phyloP scores from a whole-genome alignment of 2,113 vertebrate genomes.

The Brachyhypopomus gauderio region DNA sequence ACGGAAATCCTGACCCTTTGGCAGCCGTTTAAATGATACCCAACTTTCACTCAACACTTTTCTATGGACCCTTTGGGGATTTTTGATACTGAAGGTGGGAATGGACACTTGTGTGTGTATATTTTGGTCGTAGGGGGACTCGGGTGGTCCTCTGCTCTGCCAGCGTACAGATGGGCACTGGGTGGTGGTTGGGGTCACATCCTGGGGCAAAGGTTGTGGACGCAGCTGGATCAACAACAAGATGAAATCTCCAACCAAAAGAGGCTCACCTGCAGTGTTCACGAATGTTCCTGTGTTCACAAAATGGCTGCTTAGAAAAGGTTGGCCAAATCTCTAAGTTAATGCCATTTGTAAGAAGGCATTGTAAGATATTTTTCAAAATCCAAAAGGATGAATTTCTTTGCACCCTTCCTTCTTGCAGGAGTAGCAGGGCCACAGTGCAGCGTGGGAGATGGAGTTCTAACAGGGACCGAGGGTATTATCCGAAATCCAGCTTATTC shows the following conservation, averaged over 20 bases:
- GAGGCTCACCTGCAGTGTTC: conserved; percentile 85
- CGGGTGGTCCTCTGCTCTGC: conserved; percentile 84
- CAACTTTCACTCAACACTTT: too few relatives aligned
- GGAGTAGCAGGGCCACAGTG: conserved; percentile 60
- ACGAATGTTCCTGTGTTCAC: conserved; percentile 78
- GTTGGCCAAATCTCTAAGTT: conserved; percentile 28
- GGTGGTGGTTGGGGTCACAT: conserved; percentile 82
- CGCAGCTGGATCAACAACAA: conserved; percentile 79
- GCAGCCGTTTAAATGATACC: too few relatives aligned
- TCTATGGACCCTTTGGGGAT: too few relatives aligned
- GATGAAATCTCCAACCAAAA: conserved; percentile 58
- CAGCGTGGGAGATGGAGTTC: conserved; percentile 64
- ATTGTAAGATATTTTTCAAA: neutral
- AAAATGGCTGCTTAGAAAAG: conserved; percentile 64
- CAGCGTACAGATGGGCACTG: conserved; percentile 69
- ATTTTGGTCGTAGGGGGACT: conserved; percentile 79
- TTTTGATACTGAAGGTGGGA: neutral
- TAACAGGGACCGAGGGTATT: conserved; percentile 66
- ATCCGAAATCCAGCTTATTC: conserved; percentile 74
- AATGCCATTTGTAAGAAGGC: neutral
- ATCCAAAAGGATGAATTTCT: neutral
- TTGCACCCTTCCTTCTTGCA: neutral
- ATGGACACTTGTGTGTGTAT: neutral
- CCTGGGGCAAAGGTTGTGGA: conserved; percentile 88
- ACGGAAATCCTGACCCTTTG: too few relatives aligned